Evolutionary conservation across 2,113 vertebrate species (phyloP).

Genomic region (Manacus vitellinus): DNA sequence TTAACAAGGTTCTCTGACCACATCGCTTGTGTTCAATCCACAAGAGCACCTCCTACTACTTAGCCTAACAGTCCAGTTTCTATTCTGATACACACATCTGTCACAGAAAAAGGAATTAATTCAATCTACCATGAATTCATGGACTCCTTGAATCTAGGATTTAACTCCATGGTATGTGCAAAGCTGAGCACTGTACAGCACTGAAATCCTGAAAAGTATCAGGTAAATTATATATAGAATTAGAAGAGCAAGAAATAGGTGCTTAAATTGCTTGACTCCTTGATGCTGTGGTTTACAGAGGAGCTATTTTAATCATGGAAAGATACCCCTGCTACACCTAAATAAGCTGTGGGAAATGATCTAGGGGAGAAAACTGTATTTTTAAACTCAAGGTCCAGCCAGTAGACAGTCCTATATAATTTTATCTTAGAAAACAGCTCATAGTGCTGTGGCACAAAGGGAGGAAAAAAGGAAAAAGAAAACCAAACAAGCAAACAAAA

Average conservation of each 20-base stretch:
- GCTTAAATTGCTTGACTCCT: not conserved
- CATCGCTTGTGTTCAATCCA: not conserved
- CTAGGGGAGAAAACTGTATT: not conserved
- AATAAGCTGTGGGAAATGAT: not conserved
- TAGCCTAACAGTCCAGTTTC: not conserved
- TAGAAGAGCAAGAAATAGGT: not conserved
- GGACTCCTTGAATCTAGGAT: not conserved
- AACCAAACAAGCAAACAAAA: too few relatives aligned
- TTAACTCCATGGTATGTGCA: not conserved
- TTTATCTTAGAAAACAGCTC: not conserved
- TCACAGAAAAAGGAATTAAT: not conserved
- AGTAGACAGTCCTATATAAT: not conserved
- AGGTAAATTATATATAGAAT: not conserved
- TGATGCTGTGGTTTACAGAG: not conserved
- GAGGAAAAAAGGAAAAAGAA: accelerated
- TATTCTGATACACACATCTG: not conserved
- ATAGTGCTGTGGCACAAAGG: not conserved
- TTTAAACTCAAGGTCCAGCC: not conserved
- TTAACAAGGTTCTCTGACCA: not conserved
- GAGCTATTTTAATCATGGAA: not conserved
- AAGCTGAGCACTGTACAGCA: not conserved
- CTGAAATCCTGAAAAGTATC: not conserved
- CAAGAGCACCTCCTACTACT: not conserved
- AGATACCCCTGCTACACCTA: not conserved
- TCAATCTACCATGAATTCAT: not conserved